Conservation (phyloP, 2,888 invertebrate species). For the Neria commutata region DNA sequence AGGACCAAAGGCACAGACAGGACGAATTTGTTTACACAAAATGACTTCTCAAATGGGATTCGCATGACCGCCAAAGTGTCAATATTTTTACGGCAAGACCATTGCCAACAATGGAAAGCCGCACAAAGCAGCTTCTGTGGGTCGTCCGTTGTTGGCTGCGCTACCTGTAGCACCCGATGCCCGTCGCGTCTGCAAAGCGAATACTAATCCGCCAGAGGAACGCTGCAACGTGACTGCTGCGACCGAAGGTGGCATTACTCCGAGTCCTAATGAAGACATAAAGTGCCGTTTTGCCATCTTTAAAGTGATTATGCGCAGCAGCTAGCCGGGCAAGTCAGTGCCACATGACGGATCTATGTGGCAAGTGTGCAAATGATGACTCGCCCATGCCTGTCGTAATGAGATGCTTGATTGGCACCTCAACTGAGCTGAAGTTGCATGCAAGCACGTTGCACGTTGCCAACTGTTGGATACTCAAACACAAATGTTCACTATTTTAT, state of each 20-base stretch:
- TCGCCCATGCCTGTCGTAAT: conserved; percentile 14
- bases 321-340: too few species aligned
- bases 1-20: conserved; percentile 35
- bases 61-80: conserved; percentile 42
- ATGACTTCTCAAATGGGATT: conserved; percentile 59
- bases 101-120: conserved; percentile 39
- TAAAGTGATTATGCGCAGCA: conserved; percentile 17
- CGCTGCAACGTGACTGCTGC: conserved; percentile 46
- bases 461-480: conserved; percentile 25
- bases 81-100: conserved; percentile 49
- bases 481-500: too few species aligned
- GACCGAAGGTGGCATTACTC: conserved; percentile 30
- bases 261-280: conserved; percentile 4
- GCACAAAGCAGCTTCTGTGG: conserved; percentile 6
- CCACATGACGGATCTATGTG: too few species aligned
- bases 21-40: conserved; percentile 54
- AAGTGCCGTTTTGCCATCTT: conserved; percentile 25
- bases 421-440: neutral
- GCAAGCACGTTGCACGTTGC: neutral
- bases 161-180: neutral
- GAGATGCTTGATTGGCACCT: neutral
- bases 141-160: neutral
- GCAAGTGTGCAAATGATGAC: conserved; percentile 1
- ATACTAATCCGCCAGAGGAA: conserved; percentile 20
- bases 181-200: conserved; percentile 1